Conservation (phyloP, 2,113 vertebrate species). For the Chunga burmeisteri region DNA sequence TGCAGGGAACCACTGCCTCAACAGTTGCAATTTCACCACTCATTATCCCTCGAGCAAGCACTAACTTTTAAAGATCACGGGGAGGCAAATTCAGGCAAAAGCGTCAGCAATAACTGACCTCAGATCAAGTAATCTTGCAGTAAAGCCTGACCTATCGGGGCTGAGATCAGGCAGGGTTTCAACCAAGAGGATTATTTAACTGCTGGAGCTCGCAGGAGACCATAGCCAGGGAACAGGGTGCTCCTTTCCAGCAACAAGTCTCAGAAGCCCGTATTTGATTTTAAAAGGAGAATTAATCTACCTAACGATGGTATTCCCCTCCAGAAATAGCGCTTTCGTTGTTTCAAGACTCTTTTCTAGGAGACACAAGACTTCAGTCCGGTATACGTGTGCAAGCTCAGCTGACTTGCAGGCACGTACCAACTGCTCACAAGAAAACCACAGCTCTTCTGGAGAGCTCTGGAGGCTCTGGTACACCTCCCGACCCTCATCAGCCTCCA, state of each 20-base stretch:
- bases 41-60: background rate
- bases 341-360: background rate
- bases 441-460: rapidly evolving
- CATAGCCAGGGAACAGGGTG: rapidly evolving
- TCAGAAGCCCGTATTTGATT: background rate
- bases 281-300: background rate
- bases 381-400: rapidly evolving
- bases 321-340: rapidly evolving
- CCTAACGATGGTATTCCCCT: too few species aligned
- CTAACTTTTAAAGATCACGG: background rate
- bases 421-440: rapidly evolving
- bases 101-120: background rate
- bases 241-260: background rate
- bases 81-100: background rate
- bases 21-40: rapidly evolving
- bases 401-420: rapidly evolving
- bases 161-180: rapidly evolving
- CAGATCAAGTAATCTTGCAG: background rate
- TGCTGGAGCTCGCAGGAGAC: background rate
- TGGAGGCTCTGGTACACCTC: background rate
- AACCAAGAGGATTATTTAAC: background rate
- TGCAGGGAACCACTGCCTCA: background rate
- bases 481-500: background rate
- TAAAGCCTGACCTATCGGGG: rapidly evolving
- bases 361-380: background rate